Percentiles rank a stretch among this genome's conserved stretches.
These are phyloP conservation scores for Apis dorsata DNA, from an alignment of 1,140 invertebrate species.

Conservation along the genomic window DNA sequence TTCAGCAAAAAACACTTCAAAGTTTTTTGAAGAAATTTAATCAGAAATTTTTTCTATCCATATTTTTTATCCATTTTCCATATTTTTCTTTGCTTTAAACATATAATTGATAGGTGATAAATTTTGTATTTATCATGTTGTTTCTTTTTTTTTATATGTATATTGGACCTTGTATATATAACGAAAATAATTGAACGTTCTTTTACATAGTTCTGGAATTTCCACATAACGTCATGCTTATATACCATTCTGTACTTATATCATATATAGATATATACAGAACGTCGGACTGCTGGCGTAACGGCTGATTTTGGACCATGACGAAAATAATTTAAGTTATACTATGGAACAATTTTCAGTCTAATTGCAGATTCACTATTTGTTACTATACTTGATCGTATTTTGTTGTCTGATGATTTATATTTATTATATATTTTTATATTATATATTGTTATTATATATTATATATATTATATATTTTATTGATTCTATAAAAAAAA, in stretches of 20 bases:
- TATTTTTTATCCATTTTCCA: background rate
- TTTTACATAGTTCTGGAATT: slow-evolving; percentile 62
- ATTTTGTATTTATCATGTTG: too few species aligned
- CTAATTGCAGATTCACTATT: background rate
- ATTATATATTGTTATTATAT: too few species aligned
- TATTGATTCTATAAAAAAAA: background rate
- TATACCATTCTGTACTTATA: slow-evolving; percentile 35
- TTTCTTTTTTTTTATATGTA: too few species aligned
- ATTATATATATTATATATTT: too few species aligned
- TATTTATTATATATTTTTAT: too few species aligned
- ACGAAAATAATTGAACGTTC: background rate
- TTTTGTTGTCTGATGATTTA: background rate
- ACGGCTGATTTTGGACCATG: slow-evolving; percentile 40
- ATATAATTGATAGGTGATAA: background rate
- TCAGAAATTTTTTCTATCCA: slow-evolving; percentile 35
- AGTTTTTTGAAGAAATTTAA: slow-evolving; percentile 29
- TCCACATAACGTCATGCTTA: slow-evolving; percentile 61
- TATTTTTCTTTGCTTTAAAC: too few species aligned
- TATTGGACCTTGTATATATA: too few species aligned
- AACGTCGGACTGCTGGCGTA: slow-evolving; percentile 17
- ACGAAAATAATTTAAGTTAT: slow-evolving; percentile 22
- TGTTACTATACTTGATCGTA: background rate
- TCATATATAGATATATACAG: background rate
- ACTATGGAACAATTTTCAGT: background rate
- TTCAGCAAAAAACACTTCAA: too few species aligned